Evolutionary conservation across 2,797 vertebrate species (phyloP).

Genomic region (Leucoraja ocellata): DNA sequence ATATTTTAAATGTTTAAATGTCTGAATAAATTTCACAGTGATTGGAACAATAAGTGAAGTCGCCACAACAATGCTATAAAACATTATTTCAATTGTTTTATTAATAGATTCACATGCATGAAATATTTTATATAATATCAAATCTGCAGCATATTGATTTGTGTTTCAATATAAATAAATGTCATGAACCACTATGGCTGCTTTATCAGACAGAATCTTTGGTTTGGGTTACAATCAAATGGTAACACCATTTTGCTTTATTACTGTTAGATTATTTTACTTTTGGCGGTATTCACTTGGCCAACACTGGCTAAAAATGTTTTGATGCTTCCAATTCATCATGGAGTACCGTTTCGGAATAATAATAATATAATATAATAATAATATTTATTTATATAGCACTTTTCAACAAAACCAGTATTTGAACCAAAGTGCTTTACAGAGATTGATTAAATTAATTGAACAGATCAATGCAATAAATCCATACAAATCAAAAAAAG

Average conservation of each 20-base stretch:
- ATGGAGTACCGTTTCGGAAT: not conserved
- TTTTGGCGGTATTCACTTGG: not conserved
- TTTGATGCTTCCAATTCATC: not conserved
- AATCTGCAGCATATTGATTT: not conserved
- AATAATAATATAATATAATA: too few relatives aligned
- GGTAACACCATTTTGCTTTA: not conserved
- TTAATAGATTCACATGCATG: not conserved
- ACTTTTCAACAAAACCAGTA: too few relatives aligned
- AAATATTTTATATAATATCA: not conserved
- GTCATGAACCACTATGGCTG: not conserved
- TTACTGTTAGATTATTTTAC: not conserved
- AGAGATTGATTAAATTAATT: too few relatives aligned
- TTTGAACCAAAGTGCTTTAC: too few relatives aligned
- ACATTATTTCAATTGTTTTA: not conserved
- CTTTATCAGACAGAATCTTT: not conserved
- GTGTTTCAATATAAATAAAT: not conserved
- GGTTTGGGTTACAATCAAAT: not conserved
- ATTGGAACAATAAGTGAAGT: not conserved
- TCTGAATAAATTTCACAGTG: not conserved
- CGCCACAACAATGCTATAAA: not conserved
- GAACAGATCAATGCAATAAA: too few relatives aligned
- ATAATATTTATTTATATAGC: too few relatives aligned
- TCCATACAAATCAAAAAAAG: too few relatives aligned
- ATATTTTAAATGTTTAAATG: not conserved
- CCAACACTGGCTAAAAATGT: not conserved